Percentiles rank a stretch among this genome's conserved stretches.
These are phyloP conservation scores for Trypoxylus dichotomus DNA, from an alignment of 1,140 invertebrate species.

Conservation along the genomic window DNA sequence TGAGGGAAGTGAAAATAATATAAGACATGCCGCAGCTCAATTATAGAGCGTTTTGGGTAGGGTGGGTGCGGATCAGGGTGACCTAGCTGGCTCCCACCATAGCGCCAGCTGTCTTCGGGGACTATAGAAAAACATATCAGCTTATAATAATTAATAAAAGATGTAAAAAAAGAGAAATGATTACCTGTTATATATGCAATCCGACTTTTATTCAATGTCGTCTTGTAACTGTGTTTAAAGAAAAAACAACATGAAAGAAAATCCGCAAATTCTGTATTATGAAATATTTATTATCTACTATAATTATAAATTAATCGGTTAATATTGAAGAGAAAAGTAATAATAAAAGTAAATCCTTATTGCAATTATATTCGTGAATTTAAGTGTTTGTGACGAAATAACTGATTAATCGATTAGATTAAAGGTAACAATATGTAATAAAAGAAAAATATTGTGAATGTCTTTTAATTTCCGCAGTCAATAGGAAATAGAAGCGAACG, in stretches of 20 bases:
- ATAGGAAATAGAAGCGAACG: neutral
- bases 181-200: slow-evolving; percentile 54
- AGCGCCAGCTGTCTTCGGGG: slow-evolving; percentile 39
- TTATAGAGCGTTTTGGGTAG: slow-evolving; percentile 47
- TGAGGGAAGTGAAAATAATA: neutral
- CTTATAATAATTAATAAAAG: slow-evolving; percentile 42
- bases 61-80: slow-evolving; percentile 51
- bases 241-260: slow-evolving; percentile 30
- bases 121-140: slow-evolving; percentile 55
- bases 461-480: neutral
- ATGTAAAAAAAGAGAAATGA: slow-evolving; percentile 33
- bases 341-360: neutral
- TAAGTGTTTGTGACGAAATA: neutral
- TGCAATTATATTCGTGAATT: neutral
- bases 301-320: neutral
- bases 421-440: neutral
- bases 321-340: neutral
- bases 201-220: slow-evolving; percentile 53
- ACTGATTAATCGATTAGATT: neutral
- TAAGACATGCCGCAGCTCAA: slow-evolving; percentile 47
- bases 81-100: slow-evolving; percentile 22
- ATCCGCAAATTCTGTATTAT: slow-evolving; percentile 23
- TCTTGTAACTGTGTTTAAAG: slow-evolving; percentile 49
- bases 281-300: neutral
- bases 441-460: slow-evolving; percentile 1